Base-by-base conservation (phyloP, 92 coral and sea anemone genomes). In the Metridium senile region DNA sequence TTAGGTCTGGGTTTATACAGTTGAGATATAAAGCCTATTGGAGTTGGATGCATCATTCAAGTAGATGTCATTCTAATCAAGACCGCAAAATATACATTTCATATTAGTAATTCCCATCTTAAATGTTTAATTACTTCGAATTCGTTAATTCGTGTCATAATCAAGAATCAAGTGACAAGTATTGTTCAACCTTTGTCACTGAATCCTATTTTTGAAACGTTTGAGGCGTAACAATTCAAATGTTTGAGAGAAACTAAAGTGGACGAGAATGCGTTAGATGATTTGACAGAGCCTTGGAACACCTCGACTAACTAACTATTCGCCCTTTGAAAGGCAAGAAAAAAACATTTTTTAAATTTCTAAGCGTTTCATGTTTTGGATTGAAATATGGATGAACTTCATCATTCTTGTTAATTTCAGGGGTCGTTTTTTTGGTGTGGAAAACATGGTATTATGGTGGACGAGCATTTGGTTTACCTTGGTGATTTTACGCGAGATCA, bases 81-180 rank as follows among this genome's bases (percentile, higher is more conserved):
- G 27, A 58, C 78, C 78, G 23, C 78, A 73, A 73, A 73, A 57
- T 73, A 73, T 73, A 73, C 78, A 73, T 58, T 73, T 73, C 53
- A 49, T 32, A 33, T n/a, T n/a, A 35, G 54, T 54, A 73, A 58
- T 58, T 19, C 66, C 68, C n/a, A 32, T 33, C 26, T 25, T 73
- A 20, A 49, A 73, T 57, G 78, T 58, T 73, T 73, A 73, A 73
- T 73, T 57, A 63, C 69, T 51, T 73, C 27, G 66, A 32, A 33
- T 39, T 73, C 78, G 57, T 17, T 73, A 58, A 73, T 73, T 73
- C 64, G 45, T 33, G 63, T 45, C 26, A 20, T 23, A 21, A 26
- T 57, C 34, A 8, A n/a, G 47, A 51, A 58, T 33, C 13, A 58
- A 58, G 52, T 1, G 6, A 52, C 23, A 22, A 11, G 21, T 25